These are phyloP conservation scores for Zaprionus africanus DNA, from an alignment of 1,140 invertebrate species.

Conservation along the genomic window DNA sequence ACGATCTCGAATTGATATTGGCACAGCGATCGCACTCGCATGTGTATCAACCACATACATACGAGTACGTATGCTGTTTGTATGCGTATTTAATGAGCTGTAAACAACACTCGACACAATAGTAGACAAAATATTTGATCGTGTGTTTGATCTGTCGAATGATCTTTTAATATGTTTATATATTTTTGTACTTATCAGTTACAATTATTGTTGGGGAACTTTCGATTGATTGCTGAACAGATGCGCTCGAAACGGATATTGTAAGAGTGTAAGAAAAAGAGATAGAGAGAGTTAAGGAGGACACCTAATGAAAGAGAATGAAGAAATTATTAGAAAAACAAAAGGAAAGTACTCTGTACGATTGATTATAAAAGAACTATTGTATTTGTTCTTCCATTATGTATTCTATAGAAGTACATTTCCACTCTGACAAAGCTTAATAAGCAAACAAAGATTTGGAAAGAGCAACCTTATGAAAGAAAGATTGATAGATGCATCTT, in stretches of 20 bases:
- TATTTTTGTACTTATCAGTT: constrained; percentile 6
- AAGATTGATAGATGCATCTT: too few species aligned
- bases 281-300: too few species aligned
- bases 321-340: too few species aligned
- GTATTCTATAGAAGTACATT: too few species aligned
- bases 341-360: too few species aligned
- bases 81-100: constrained; percentile 12
- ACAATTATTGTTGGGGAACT: neutral
- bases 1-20: neutral
- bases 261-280: neutral
- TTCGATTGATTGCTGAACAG: neutral
- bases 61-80: neutral
- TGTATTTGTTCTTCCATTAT: accelerated
- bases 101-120: constrained; percentile 11
- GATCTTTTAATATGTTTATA: constrained; percentile 22
- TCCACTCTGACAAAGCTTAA: too few species aligned
- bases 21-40: neutral
- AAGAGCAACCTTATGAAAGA: too few species aligned
- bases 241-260: neutral
- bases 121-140: constrained; percentile 23
- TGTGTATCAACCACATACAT: neutral
- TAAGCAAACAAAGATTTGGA: too few species aligned
- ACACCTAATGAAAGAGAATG: too few species aligned
- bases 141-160: constrained; percentile 25
- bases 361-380: too few species aligned